phyloP scores from a whole-genome alignment of 2,888 invertebrate species.

The Ichneumon xanthorius region DNA sequence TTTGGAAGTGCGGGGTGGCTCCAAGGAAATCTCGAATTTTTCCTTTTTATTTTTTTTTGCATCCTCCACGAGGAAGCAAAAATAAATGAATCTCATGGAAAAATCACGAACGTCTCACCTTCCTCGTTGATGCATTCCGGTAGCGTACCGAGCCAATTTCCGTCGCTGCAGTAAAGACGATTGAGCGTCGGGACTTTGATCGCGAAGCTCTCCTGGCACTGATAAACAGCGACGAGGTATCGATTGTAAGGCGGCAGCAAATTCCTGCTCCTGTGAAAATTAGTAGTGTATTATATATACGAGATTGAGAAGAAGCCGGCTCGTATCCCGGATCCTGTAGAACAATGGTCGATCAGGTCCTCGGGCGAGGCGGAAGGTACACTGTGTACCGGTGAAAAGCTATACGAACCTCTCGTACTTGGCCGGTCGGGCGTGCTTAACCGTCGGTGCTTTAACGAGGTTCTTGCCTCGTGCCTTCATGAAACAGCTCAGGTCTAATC shows the following conservation, averaged over 20 bases:
- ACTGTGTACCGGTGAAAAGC: background rate
- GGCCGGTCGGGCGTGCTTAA: slow-evolving; percentile 76
- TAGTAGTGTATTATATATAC: slow-evolving; percentile 8
- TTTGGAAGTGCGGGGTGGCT: no score
- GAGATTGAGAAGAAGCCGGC: background rate
- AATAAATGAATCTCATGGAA: background rate
- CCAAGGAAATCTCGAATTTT: no score
- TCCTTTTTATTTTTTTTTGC: no score
- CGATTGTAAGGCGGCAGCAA: slow-evolving; percentile 81
- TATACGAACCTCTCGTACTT: slow-evolving; percentile 77
- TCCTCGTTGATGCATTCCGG: slow-evolving; percentile 85
- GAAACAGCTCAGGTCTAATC: slow-evolving; percentile 78
- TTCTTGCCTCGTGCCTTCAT: slow-evolving; percentile 74
- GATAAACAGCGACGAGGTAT: slow-evolving; percentile 87
- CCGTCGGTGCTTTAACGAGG: slow-evolving; percentile 77
- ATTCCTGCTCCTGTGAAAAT: slow-evolving; percentile 75
- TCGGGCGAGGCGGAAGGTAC: background rate
- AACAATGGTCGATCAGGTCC: slow-evolving; percentile 37
- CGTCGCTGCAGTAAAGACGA: slow-evolving; percentile 87
- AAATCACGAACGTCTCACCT: slow-evolving; percentile 69
- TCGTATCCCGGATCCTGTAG: slow-evolving; percentile 18
- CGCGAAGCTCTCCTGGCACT: slow-evolving; percentile 86
- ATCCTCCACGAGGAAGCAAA: no score
- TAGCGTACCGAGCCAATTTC: slow-evolving; percentile 87
- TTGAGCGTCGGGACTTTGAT: slow-evolving; percentile 85